These are phyloP conservation scores for Orthonevra nobilis DNA, from an alignment of 2,888 invertebrate genomes.

Conservation along the genomic window DNA sequence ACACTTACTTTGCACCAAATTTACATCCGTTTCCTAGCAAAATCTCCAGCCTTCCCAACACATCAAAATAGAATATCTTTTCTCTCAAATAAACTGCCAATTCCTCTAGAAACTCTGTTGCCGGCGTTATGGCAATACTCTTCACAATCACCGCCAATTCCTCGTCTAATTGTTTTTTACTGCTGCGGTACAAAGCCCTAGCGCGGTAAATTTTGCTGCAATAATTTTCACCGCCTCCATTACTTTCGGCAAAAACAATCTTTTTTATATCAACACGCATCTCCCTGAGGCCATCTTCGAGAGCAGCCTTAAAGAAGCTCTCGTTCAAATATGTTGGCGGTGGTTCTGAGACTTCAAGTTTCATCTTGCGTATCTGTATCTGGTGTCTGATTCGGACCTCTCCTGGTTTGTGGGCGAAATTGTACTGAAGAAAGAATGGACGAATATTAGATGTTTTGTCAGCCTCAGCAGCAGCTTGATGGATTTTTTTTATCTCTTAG, in stretches of 20 bases:
- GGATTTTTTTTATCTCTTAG: constrained; percentile 27
- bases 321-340: constrained; percentile 77
- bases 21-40: constrained; percentile 78
- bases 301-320: constrained; percentile 77
- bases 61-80: constrained; percentile 80
- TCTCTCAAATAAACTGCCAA: constrained; percentile 80
- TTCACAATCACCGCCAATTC: constrained; percentile 77
- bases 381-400: not conserved
- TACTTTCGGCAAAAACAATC: constrained; percentile 75
- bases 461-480: not conserved
- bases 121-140: constrained; percentile 78
- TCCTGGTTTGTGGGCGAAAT: constrained; percentile 22
- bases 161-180: constrained; percentile 75
- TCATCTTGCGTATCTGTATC: constrained; percentile 71
- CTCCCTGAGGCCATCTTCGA: constrained; percentile 77
- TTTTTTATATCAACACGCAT: constrained; percentile 76
- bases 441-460: constrained; percentile 28
- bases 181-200: constrained; percentile 74
- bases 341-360: constrained; percentile 72
- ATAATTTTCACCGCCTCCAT: constrained; percentile 78
- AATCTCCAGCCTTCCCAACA: constrained; percentile 80
- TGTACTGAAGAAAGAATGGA: constrained; percentile 36
- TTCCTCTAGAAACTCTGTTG: constrained; percentile 80
- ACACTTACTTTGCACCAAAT: constrained; percentile 77
- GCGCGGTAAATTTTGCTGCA: constrained; percentile 78